phyloP scores from a whole-genome alignment of 2,113 vertebrate genomes.

The Lamprotornis superbus region DNA sequence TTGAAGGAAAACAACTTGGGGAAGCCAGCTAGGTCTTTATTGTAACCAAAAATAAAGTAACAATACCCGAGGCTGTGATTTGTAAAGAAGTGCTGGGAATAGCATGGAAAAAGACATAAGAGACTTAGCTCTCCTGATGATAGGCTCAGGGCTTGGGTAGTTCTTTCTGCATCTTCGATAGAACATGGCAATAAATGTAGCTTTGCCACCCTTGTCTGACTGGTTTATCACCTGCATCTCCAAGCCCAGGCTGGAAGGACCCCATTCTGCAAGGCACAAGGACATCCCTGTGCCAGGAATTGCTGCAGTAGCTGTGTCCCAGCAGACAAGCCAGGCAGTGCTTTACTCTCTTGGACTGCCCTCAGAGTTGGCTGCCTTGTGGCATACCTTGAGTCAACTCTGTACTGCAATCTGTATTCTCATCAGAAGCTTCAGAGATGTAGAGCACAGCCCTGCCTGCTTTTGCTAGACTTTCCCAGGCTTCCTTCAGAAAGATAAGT shows the following conservation, averaged over 20 bases:
- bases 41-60: neutral
- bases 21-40: neutral
- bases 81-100: neutral
- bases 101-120: neutral
- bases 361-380: neutral
- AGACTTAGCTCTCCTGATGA: neutral
- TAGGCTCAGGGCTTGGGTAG: neutral
- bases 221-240: neutral
- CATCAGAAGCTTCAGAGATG: neutral
- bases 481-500: slow-evolving; percentile 21
- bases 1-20: neutral
- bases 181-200: neutral
- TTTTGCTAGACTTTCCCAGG: slow-evolving; percentile 22
- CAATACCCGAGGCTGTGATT: neutral
- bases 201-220: neutral
- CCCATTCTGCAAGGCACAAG: rapidly evolving
- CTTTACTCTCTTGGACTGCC: neutral
- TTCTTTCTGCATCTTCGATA: neutral
- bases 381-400: neutral
- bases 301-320: neutral
- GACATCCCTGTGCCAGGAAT: neutral
- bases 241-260: neutral
- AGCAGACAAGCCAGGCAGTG: neutral
- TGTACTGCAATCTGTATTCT: neutral
- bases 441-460: neutral